phyloP scores from a whole-genome alignment of 2,888 invertebrate species.

The Drosophila siamana region DNA sequence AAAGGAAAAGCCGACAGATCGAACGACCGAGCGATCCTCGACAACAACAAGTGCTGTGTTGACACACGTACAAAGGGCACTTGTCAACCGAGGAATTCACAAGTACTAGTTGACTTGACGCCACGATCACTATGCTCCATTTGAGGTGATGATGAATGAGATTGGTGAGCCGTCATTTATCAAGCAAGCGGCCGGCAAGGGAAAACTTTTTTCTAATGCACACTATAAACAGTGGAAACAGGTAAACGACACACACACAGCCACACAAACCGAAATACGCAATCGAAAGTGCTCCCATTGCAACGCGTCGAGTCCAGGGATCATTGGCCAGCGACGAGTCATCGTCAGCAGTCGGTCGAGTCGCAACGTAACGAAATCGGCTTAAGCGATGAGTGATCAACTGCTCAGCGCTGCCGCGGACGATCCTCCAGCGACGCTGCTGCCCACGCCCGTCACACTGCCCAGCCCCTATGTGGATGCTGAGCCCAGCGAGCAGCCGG shows the following conservation, averaged over 20 bases:
- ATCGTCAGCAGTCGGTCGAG: constrained; percentile 37
- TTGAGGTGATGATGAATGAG: constrained; percentile 53
- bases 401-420: constrained; percentile 61
- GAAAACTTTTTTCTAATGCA: constrained; percentile 42
- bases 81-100: constrained; percentile 42
- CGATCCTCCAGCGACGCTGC: constrained; percentile 60
- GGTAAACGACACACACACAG: constrained; percentile 30
- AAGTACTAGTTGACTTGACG: constrained; percentile 41
- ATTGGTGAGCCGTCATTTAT: constrained; percentile 44
- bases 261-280: not conserved
- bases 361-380: constrained; percentile 40
- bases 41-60: constrained; percentile 50
- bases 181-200: not conserved
- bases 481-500: constrained; percentile 76
- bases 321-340: constrained; percentile 53
- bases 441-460: constrained; percentile 59
- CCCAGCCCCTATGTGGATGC: constrained; percentile 60
- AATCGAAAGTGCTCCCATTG: constrained; percentile 38
- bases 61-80: constrained; percentile 72
- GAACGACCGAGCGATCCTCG: constrained; percentile 59
- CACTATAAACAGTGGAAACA: constrained; percentile 36
- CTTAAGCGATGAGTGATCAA: constrained; percentile 77
- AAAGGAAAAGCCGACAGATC: constrained; percentile 66
- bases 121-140: constrained; percentile 44
- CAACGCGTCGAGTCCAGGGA: constrained; percentile 16